Base-by-base conservation (phyloP, 2,113 vertebrate species). In the Alectura lathami region DNA sequence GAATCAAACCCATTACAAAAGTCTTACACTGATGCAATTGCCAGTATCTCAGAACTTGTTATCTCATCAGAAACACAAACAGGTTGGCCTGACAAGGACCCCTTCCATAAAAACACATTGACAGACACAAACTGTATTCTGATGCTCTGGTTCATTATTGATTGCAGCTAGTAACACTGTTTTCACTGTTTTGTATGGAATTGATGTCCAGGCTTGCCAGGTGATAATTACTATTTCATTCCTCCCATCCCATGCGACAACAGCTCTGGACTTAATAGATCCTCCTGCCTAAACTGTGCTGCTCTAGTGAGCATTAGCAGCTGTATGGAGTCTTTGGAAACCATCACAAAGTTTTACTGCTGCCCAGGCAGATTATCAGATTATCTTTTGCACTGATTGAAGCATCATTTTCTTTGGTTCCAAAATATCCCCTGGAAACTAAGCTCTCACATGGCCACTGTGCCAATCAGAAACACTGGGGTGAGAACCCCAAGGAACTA, bases 51-150 rank as follows among this genome's bases (percentile, higher is more conserved):
- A 47, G 43, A 45, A 48, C 73, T 75, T 32, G 26, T 92, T 93
- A 48, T 70, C 72, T 92, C 80, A 72, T 81, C 88, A 88, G 47
- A 67, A 93, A 36, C 34, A 30, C 26, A 67, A 90, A 88, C 86
- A 88, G 51, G 10, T 27, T 86, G 77, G 4, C 34, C 74, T 88
- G 92, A 95, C 80, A 94, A 60, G 68, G 21, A 40, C 34, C 17
- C 9, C 24, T 81, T 81, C 51, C 30, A 13, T 45, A 67, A 88
- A 38, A 86, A 11, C 16, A 36, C 42, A 40, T 59, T 82, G 77
- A 95, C 32, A 86, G 94, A 75, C 86, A 34, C 34, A 82, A 88
- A 93, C 87, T 89, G 43, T 84, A 48, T 78, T 84, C 81, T 26
- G 40, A 42, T 50, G 43, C 43, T 88, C 80, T 86, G 30, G 18